These are phyloP conservation scores for Neelides folsomi DNA, from an alignment of 2,888 invertebrate species.

Conservation along the genomic window DNA sequence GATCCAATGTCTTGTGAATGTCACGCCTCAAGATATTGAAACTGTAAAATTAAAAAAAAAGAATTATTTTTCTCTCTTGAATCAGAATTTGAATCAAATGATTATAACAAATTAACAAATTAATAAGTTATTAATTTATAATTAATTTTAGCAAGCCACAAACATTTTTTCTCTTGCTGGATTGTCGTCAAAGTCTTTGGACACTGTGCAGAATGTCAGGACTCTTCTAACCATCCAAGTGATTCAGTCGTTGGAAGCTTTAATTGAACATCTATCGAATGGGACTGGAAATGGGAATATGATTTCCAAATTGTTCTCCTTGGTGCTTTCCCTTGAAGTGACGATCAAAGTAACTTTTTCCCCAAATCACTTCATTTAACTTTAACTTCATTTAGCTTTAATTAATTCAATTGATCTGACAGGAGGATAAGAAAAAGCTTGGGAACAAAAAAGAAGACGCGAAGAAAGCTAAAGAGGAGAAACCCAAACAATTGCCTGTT, in stretches of 20 bases:
- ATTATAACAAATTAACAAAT: too few species aligned
- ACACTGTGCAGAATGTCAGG: constrained; percentile 12
- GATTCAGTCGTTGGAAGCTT: constrained; percentile 21
- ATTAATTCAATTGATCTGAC: too few species aligned
- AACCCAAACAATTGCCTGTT: constrained; percentile 2
- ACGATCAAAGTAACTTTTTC: too few species aligned
- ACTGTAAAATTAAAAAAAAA: too few species aligned
- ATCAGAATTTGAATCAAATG: too few species aligned
- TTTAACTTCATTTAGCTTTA: too few species aligned
- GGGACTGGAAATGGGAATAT: neutral
- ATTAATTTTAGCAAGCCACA: neutral
- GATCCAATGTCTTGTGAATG: neutral
- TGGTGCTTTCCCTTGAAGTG: too few species aligned
- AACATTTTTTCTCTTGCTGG: neutral
- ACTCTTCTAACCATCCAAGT: constrained; percentile 11
- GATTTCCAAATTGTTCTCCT: constrained; percentile 6
- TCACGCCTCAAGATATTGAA: constrained; percentile 4
- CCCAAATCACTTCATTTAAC: too few species aligned
- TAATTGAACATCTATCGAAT: constrained; percentile 15
- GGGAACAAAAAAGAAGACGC: constrained; percentile 11
- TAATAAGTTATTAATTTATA: too few species aligned
- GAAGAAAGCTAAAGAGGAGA: constrained; percentile 1
- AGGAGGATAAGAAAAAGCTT: too few species aligned
- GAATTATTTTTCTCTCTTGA: too few species aligned
- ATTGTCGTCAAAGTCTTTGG: constrained; percentile 9